Conservation (phyloP, 2,113 vertebrate genomes). For the Perca flavescens region DNA sequence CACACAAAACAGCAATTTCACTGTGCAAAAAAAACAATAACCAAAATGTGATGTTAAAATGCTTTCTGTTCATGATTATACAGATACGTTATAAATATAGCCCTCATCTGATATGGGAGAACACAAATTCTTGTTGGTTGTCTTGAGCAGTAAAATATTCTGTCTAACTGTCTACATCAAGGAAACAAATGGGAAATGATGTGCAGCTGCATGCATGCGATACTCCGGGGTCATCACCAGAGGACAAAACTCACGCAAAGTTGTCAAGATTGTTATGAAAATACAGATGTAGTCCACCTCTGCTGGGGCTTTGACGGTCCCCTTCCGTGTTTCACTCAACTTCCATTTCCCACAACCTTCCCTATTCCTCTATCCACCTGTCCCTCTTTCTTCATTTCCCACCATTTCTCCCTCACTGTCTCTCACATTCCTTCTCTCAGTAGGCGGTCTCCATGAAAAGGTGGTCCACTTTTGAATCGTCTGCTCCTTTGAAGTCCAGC, state of each 20-base stretch:
- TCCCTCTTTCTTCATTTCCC: slow-evolving; percentile 35
- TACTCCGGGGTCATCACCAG: background rate
- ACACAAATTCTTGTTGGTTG: too few relatives aligned
- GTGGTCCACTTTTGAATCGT: slow-evolving; percentile 62
- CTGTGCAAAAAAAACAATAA: background rate
- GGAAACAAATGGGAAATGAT: slow-evolving; percentile 22
- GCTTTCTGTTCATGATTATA: background rate
- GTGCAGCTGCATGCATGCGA: slow-evolving; percentile 8
- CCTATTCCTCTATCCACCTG: slow-evolving; percentile 11
- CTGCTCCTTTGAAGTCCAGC: slow-evolving; percentile 71
- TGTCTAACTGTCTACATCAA: background rate
- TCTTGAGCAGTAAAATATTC: slow-evolving; percentile 16
- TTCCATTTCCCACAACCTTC: slow-evolving; percentile 8
- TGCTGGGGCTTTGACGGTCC: slow-evolving; percentile 10
- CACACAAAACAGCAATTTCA: background rate
- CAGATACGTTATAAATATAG: background rate
- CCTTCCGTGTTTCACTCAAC: slow-evolving; percentile 11
- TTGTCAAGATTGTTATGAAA: slow-evolving; percentile 33
- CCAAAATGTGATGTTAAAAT: background rate
- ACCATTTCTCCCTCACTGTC: slow-evolving; percentile 22
- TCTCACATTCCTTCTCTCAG: slow-evolving; percentile 53
- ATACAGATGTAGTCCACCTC: slow-evolving; percentile 32
- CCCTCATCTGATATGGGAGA: too few relatives aligned
- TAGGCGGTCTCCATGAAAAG: slow-evolving; percentile 57
- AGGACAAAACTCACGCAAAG: slow-evolving; percentile 19